These are phyloP conservation scores for Ctenopoma multispine DNA, from an alignment of 2,797 vertebrate genomes.

Conservation along the genomic window DNA sequence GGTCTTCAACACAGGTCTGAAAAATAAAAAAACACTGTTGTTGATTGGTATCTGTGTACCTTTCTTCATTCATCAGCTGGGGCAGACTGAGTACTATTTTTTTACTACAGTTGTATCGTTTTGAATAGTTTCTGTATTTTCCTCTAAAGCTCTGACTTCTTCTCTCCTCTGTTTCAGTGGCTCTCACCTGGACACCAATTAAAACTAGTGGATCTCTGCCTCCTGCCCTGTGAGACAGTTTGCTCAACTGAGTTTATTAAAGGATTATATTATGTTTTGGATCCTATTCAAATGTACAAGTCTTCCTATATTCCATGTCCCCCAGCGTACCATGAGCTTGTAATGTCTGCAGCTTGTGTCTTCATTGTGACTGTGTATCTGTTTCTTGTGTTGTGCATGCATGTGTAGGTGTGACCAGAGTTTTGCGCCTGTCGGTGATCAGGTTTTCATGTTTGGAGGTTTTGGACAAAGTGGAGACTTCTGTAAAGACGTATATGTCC, in stretches of 20 bases:
- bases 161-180: slow-evolving; percentile 71
- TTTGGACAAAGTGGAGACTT: slow-evolving; percentile 65
- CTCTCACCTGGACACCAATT: slow-evolving; percentile 82
- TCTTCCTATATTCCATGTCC: background rate
- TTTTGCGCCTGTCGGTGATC: slow-evolving; percentile 76
- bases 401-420: slow-evolving; percentile 75
- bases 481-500: slow-evolving; percentile 76
- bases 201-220: slow-evolving; percentile 78
- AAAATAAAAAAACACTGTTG: background rate
- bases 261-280: background rate
- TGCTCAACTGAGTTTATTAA: background rate
- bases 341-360: background rate
- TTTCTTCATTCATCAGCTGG: background rate
- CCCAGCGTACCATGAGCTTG: background rate
- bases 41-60: background rate
- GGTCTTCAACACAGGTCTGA: slow-evolving; percentile 83
- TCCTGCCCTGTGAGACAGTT: slow-evolving; percentile 74
- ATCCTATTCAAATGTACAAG: background rate
- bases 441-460: slow-evolving; percentile 84
- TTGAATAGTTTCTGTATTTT: background rate
- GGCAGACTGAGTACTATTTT: background rate
- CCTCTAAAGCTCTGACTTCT: background rate
- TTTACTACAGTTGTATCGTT: background rate
- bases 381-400: slow-evolving; percentile 4
- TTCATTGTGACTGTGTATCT: background rate